Percentiles rank a stretch among this genome's conserved stretches.
Evolutionary conservation across 2,888 invertebrate species (phyloP).

Genomic region (Galeruca laticollis): DNA sequence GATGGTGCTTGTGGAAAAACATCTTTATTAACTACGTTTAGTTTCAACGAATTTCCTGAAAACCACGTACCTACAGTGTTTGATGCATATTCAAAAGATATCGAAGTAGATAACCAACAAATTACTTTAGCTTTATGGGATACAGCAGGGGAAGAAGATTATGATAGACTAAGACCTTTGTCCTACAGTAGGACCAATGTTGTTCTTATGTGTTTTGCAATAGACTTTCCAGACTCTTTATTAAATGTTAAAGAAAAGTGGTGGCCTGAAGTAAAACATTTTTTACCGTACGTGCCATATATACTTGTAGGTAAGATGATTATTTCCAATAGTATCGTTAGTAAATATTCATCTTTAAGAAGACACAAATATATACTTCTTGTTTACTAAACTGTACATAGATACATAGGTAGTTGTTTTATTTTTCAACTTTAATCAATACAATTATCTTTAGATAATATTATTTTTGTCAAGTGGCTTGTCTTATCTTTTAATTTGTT

Average conservation of each 20-base stretch:
- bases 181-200: conserved; percentile 74
- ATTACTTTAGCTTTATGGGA: conserved; percentile 68
- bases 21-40: conserved; percentile 73
- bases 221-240: conserved; percentile 73
- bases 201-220: conserved; percentile 74
- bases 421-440: too few species aligned
- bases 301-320: conserved; percentile 62
- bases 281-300: conserved; percentile 73
- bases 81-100: conserved; percentile 61
- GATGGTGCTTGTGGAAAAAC: conserved; percentile 78
- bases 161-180: conserved; percentile 70
- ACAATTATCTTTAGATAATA: too few species aligned
- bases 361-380: too few species aligned
- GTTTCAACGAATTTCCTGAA: conserved; percentile 73
- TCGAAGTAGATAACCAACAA: conserved; percentile 68
- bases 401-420: too few species aligned
- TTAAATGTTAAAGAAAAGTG: conserved; percentile 75
- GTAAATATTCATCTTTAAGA: too few species aligned
- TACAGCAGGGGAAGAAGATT: conserved; percentile 71
- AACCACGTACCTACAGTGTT: conserved; percentile 69
- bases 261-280: conserved; percentile 74
- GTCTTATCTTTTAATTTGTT: too few species aligned
- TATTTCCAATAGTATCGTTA: too few species aligned
- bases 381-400: too few species aligned
- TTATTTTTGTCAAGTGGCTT: too few species aligned